Base-by-base conservation (phyloP, 2,888 invertebrate species). In the Chymomyza amoena region DNA sequence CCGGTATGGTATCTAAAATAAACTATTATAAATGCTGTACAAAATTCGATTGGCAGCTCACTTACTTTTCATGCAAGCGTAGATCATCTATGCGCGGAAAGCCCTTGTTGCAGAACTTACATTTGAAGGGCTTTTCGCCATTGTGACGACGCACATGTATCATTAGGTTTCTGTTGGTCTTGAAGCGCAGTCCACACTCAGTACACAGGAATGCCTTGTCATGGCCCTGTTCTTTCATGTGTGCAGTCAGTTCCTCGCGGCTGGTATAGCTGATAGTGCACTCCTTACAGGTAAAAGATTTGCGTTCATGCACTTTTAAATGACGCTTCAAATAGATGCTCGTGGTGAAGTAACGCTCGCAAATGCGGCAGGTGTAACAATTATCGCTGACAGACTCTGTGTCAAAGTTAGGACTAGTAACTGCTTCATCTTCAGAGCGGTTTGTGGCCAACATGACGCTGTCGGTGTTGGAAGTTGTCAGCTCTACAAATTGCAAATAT, bases 71-170 rank as follows among this genome's bases (percentile, higher is more conserved):
- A 72, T 93, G 93, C 1, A 93, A 92, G 15, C 92, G 93, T 64
- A 93, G 85, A 85, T 93, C 93, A 2, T 93, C 93, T 0, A 92
- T 91, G 51, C 93, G 87, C 0, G 92, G 92, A 80, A 93, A 93
- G 66, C 89, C 93, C 89, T 93, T 93, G 18, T 91, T 92, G 72
- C 93, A 93, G 80, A 90, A 93, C 87, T 92, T 92, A 78, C 93
- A 93, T 78, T 93, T 93, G 77, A 92, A 93, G 0, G 93, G 93
- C 73, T 93, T 93, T 75, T 93, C 93, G 0, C 93, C 93, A 20
- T 92, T 90, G 83, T 93, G 93, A 59, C 93, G 86, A 52, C 93
- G 80, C 92, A 93, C 93, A 73, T 93, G 93, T 20, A 92, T 92
- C 15, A 92, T 91, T 36, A 93, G 83, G 78, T 92, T 93, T 83